These are phyloP conservation scores for Beroe ovata DNA, from an alignment of 37 sponge, comb jelly and placozoan genomes.

Conservation along the genomic window DNA sequence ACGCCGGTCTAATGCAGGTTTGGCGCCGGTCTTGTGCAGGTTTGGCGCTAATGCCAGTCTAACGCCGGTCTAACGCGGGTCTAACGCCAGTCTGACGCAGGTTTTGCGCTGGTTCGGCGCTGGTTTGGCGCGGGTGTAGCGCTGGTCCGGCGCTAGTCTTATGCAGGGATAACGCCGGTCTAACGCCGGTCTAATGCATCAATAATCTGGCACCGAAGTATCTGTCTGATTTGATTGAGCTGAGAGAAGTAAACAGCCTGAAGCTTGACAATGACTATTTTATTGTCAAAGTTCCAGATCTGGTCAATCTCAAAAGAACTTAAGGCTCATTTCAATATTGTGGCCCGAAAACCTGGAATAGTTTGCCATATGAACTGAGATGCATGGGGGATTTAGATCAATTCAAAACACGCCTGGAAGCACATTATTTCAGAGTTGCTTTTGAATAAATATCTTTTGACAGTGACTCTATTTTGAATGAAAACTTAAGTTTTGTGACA, in stretches of 20 bases:
- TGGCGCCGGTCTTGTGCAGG: too few relatives aligned
- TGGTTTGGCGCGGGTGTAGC: too few relatives aligned
- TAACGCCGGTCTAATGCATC: too few relatives aligned
- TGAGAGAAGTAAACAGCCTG: neutral
- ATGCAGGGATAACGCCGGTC: too few relatives aligned
- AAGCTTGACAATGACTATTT: neutral
- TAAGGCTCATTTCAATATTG: neutral
- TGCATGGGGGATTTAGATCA: neutral
- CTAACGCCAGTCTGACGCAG: too few relatives aligned
- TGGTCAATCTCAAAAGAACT: neutral
- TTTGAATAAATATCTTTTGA: neutral
- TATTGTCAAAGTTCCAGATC: neutral
- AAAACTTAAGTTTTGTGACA: neutral
- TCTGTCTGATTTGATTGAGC: neutral
- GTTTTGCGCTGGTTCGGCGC: too few relatives aligned
- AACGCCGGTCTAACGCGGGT: too few relatives aligned
- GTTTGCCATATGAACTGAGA: neutral
- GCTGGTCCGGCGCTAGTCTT: too few relatives aligned
- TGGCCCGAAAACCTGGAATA: neutral
- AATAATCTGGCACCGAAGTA: conserved; percentile 2
- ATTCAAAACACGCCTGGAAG: neutral
- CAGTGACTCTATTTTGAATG: neutral
- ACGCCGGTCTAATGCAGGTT: too few relatives aligned
- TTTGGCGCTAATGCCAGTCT: too few relatives aligned
- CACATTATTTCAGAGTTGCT: neutral